These are phyloP conservation scores for Ornithorhynchus anatinus DNA, from an alignment of 2,113 vertebrate genomes.

Conservation along the genomic window DNA sequence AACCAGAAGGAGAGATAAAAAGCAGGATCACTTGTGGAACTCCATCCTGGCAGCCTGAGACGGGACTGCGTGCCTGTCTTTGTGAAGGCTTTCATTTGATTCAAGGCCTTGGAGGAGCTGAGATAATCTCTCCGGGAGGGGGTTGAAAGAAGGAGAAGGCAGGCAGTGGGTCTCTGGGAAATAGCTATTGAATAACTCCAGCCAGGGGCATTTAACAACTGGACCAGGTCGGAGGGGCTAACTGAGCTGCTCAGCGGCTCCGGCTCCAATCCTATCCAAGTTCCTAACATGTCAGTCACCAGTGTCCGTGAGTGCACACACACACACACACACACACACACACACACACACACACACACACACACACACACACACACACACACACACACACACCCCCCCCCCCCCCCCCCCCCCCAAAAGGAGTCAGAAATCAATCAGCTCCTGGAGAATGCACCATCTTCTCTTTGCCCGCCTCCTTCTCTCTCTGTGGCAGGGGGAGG, in stretches of 20 bases:
- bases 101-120: neutral
- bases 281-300: too few species aligned
- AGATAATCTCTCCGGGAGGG: accelerated
- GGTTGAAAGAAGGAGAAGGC: neutral
- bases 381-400: neutral
- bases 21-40: neutral
- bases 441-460: neutral
- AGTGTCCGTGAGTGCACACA: too few species aligned
- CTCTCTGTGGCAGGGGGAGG: conserved; percentile 8
- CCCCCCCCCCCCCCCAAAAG: too few species aligned
- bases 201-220: neutral
- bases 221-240: neutral
- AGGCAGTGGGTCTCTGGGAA: accelerated
- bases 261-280: neutral
- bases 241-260: neutral
- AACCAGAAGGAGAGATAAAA: neutral
- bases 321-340: accelerated
- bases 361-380: neutral
- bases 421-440: conserved; percentile 40
- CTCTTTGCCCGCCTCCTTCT: conserved; percentile 2
- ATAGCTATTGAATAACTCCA: neutral
- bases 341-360: accelerated
- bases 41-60: neutral
- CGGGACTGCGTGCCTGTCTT: neutral
- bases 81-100: neutral